A percentile compares a stretch with the other conserved stretches of the same genome.
These are phyloP conservation scores for Nothobranchius kuhntae DNA, from an alignment of 2,113 vertebrate species.

Conservation along the genomic window DNA sequence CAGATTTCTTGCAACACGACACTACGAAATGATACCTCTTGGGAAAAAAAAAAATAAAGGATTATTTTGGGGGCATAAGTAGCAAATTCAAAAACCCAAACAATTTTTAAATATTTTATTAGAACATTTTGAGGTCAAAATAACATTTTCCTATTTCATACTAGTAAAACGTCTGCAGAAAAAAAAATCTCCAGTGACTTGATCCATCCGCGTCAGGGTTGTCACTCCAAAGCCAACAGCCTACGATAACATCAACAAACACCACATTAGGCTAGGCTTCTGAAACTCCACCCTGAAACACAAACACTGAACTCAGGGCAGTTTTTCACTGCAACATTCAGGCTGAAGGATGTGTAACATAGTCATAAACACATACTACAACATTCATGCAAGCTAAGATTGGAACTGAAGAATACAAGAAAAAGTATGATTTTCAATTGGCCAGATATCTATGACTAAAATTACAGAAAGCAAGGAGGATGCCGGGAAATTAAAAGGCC, in stretches of 20 bases:
- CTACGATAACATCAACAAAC: conserved; percentile 15
- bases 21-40: conserved; percentile 24
- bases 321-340: conserved; percentile 1
- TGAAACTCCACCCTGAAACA: conserved; percentile 69
- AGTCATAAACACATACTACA: background rate
- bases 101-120: background rate
- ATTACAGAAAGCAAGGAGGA: background rate
- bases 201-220: background rate
- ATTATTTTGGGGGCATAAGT: background rate
- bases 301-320: conserved; percentile 57
- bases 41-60: background rate
- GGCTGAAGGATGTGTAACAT: conserved; percentile 5
- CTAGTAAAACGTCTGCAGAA: background rate
- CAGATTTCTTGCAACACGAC: background rate
- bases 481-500: background rate
- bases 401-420: background rate
- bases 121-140: no score
- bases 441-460: background rate
- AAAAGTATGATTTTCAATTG: background rate
- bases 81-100: background rate
- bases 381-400: conserved; percentile 1
- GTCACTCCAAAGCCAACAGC: background rate
- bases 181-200: background rate
- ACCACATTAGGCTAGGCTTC: conserved; percentile 2
- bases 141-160: background rate